Evolutionary conservation across 2,113 vertebrate genomes (phyloP).

Genomic region (Lampris megalopsis): DNA sequence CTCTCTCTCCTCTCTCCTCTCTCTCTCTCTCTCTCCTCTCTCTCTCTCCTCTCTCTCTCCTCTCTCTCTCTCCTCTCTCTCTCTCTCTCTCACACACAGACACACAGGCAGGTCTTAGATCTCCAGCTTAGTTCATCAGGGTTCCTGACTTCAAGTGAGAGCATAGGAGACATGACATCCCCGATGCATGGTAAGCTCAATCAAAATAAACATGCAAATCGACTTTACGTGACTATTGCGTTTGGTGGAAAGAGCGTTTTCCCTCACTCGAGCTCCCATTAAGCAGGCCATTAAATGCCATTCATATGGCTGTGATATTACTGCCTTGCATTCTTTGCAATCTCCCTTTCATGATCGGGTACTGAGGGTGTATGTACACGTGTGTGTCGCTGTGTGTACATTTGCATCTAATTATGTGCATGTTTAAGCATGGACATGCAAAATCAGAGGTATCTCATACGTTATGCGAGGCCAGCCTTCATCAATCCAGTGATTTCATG

Average conservation of each 20-base stretch:
- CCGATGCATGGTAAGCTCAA: not conserved
- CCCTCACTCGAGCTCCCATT: not conserved
- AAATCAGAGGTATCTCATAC: no score
- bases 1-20: no score
- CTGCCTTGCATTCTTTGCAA: no score
- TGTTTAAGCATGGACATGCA: not conserved
- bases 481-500: no score
- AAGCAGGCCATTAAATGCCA: not conserved
- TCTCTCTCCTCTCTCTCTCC: no score
- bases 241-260: not conserved
- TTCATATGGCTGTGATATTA: no score
- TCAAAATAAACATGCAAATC: not conserved
- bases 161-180: not conserved
- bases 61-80: no score
- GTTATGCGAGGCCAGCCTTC: no score
- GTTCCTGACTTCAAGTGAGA: not conserved
- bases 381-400: not conserved
- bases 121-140: not conserved
- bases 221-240: not conserved
- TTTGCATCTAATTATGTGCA: not conserved
- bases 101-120: not conserved
- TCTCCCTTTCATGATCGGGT: not conserved
- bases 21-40: no score
- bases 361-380: not conserved
- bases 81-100: no score